phyloP scores from a whole-genome alignment of 2,113 vertebrate genomes.

The Oncorhynchus gorbuscha region DNA sequence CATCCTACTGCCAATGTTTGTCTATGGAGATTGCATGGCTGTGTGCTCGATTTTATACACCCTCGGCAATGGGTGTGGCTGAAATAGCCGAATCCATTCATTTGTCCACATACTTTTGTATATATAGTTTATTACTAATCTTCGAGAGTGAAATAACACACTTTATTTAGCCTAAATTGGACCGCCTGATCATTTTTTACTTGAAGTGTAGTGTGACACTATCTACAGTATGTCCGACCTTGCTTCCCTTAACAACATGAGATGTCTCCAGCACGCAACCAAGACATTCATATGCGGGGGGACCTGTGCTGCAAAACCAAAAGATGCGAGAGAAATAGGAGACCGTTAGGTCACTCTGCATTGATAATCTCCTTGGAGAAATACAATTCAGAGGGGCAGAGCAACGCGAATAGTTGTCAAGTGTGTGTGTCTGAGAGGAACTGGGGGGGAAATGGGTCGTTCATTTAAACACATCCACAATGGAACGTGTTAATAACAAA shows the following conservation, averaged over 20 bases:
- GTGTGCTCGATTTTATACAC: too few species aligned
- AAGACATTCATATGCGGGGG: background rate
- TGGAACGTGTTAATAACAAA: background rate
- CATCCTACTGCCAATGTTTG: too few species aligned
- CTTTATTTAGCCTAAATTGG: background rate
- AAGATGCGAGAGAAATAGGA: background rate
- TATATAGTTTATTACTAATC: background rate
- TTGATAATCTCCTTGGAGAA: background rate
- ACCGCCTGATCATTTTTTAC: background rate
- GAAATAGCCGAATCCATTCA: too few species aligned
- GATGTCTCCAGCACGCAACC: background rate
- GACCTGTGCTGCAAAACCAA: background rate
- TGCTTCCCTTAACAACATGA: background rate
- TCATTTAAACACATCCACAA: background rate
- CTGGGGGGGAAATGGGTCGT: background rate
- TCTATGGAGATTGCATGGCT: too few species aligned
- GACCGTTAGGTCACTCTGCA: background rate
- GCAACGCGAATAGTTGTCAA: background rate
- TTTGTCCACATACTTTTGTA: too few species aligned
- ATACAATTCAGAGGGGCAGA: background rate
- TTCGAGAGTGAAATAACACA: background rate
- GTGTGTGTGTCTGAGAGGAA: background rate
- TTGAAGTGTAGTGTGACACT: background rate
- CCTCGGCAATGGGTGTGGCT: too few species aligned
- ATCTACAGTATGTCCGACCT: background rate